Conservation (phyloP, 2,797 vertebrate genomes). For the Lacerta agilis region DNA sequence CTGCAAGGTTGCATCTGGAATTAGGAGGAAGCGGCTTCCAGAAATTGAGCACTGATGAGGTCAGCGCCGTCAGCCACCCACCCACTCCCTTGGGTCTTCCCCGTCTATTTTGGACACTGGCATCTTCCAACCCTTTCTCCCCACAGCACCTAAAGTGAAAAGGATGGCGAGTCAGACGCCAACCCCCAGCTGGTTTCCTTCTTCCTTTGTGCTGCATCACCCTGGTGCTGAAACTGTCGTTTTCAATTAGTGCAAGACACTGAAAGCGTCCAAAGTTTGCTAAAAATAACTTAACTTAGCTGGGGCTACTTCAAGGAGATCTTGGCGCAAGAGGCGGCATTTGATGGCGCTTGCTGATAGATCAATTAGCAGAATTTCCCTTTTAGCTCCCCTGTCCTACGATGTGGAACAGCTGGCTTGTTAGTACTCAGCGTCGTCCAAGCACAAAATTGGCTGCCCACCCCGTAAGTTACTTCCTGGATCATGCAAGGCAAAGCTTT, state of each 20-base stretch:
- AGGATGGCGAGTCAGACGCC: accelerated
- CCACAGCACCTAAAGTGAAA: accelerated
- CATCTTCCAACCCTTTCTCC: not conserved
- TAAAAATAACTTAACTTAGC: not conserved
- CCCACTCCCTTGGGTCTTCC: not conserved
- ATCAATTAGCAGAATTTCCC: not conserved
- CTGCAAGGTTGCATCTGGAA: not conserved
- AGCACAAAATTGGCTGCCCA: not conserved
- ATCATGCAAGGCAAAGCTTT: not conserved
- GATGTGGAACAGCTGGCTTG: no score
- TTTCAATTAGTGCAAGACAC: accelerated
- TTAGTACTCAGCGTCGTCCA: no score
- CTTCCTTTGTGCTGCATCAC: accelerated
- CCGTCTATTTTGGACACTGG: not conserved
- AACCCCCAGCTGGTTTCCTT: accelerated
- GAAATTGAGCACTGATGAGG: not conserved
- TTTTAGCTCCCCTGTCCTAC: not conserved
- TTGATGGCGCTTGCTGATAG: no score
- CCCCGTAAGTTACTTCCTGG: not conserved
- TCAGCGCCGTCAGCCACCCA: no score
- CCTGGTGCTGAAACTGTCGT: accelerated
- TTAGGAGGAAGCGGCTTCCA: not conserved
- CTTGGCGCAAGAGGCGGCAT: no score
- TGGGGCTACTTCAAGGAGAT: not conserved
- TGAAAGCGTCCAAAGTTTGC: accelerated